Evolutionary conservation across 1,140 invertebrate species (phyloP).

Genomic region (Helicorthomorpha holstii): DNA sequence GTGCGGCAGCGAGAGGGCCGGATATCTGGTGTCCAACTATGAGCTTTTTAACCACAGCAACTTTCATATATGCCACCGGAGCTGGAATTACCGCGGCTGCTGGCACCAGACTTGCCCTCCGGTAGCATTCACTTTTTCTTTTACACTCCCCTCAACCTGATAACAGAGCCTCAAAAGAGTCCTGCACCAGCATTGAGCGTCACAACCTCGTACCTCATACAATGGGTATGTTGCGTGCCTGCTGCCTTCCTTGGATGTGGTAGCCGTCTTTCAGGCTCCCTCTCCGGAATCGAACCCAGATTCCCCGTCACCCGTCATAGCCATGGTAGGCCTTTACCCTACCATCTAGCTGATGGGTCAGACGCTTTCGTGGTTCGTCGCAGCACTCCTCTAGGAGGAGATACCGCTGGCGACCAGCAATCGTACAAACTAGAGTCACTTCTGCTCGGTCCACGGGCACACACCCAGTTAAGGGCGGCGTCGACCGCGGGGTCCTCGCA

Average conservation of each 20-base stretch:
- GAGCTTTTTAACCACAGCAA: slow-evolving; percentile 47
- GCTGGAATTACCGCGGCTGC: slow-evolving; percentile 81
- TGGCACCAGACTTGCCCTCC: slow-evolving; percentile 84
- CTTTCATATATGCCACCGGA: slow-evolving; percentile 77
- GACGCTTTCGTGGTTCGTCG: not conserved
- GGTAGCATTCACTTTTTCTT: slow-evolving; percentile 71
- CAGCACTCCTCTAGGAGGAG: not conserved
- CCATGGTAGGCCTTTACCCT: not conserved
- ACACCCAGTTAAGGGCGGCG: not conserved
- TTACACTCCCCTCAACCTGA: slow-evolving; percentile 80
- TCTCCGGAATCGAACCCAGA: slow-evolving; percentile 41
- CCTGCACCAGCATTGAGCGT: slow-evolving; percentile 74
- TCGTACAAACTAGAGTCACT: not conserved
- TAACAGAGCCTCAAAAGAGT: slow-evolving; percentile 58
- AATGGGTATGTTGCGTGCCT: slow-evolving; percentile 77
- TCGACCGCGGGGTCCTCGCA: not conserved
- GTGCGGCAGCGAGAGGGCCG: too few relatives aligned
- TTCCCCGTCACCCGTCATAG: slow-evolving; percentile 25
- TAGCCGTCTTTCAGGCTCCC: slow-evolving; percentile 80
- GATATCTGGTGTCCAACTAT: slow-evolving; percentile 26
- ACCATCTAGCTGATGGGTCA: not conserved
- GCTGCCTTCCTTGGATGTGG: slow-evolving; percentile 83
- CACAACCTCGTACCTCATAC: slow-evolving; percentile 55
- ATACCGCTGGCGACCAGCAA: not conserved
- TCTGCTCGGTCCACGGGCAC: not conserved